phyloP scores from a whole-genome alignment of 2,888 invertebrate genomes.

The Chrysodeixis includens region DNA sequence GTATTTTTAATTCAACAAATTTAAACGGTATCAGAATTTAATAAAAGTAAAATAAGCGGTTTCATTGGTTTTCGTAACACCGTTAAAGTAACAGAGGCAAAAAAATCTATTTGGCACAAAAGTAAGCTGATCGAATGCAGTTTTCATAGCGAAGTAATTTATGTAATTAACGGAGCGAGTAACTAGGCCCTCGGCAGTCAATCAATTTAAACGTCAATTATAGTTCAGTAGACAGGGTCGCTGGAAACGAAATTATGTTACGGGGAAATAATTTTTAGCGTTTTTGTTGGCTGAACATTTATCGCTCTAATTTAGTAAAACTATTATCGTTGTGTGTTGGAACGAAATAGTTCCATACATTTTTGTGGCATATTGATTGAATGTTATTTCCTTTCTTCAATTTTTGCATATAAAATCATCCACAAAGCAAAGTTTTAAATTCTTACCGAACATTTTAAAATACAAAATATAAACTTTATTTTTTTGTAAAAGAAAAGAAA shows the following conservation, averaged over 20 bases:
- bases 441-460: too few relatives aligned
- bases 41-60: slow-evolving; percentile 1
- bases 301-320: too few relatives aligned
- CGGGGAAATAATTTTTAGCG: too few relatives aligned
- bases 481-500: too few relatives aligned
- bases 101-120: slow-evolving; percentile 10
- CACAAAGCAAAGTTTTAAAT: too few relatives aligned
- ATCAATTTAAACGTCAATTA: slow-evolving; percentile 34
- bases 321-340: too few relatives aligned
- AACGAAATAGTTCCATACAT: too few relatives aligned
- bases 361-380: too few relatives aligned
- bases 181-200: slow-evolving; percentile 35
- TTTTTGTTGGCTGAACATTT: slow-evolving; percentile 10
- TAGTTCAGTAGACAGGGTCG: slow-evolving; percentile 8
- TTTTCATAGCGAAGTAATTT: slow-evolving; percentile 47
- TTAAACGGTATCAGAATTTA: neutral
- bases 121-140: slow-evolving; percentile 32
- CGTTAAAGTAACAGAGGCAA: slow-evolving; percentile 6
- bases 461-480: too few relatives aligned
- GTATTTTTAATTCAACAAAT: neutral
- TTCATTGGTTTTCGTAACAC: slow-evolving; percentile 11
- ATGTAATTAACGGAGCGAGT: slow-evolving; percentile 37
- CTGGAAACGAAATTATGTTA: slow-evolving; percentile 1
- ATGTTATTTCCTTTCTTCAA: too few relatives aligned
- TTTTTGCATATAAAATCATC: too few relatives aligned